Conservation (phyloP, 2,797 vertebrate species). For the Sus cebifrons region DNA sequence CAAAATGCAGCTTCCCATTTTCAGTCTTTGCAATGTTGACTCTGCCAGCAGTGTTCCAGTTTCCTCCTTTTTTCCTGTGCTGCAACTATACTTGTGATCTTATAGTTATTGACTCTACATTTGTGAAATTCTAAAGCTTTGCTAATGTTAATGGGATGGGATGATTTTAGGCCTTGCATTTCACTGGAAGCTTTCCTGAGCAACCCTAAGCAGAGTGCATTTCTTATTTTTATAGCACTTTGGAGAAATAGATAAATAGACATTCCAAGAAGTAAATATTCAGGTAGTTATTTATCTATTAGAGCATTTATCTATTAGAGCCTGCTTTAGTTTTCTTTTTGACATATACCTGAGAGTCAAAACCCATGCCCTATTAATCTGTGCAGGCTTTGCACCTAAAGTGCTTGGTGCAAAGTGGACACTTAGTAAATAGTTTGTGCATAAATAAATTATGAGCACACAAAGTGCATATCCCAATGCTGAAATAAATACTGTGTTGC, state of each 20-base stretch:
- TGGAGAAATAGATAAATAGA: background rate
- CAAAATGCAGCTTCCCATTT: background rate
- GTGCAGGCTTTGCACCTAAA: background rate
- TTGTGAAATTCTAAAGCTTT: background rate
- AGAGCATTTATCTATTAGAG: background rate
- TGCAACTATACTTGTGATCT: background rate
- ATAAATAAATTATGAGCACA: background rate
- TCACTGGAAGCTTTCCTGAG: background rate
- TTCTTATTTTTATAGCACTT: slow-evolving; percentile 35
- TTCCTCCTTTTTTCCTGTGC: background rate
- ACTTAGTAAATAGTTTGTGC: background rate
- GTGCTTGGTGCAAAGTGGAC: background rate
- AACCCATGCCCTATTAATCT: background rate
- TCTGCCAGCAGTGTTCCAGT: background rate
- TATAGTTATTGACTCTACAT: background rate
- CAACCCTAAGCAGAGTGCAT: background rate
- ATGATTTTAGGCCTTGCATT: background rate
- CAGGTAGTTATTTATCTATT: background rate
- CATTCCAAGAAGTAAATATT: background rate
- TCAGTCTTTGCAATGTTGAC: background rate
- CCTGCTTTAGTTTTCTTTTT: background rate
- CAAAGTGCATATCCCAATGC: background rate
- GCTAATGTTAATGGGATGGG: background rate
- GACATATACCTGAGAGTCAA: background rate
- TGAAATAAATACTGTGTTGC: background rate